Conservation (phyloP, 2,113 vertebrate genomes). For the Butorides virescens region DNA sequence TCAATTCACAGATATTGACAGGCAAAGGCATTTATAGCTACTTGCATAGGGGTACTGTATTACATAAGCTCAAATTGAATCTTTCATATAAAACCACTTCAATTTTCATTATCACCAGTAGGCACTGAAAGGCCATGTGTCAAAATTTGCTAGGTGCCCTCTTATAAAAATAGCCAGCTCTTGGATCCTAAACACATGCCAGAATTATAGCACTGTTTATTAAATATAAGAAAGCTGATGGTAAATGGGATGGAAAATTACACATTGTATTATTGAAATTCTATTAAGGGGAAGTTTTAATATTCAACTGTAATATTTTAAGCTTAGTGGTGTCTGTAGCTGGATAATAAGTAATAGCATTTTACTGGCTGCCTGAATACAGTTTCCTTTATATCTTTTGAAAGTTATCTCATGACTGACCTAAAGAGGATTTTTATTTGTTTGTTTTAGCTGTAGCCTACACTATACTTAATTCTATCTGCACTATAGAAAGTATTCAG, state of each 20-base stretch:
- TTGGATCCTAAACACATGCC: neutral
- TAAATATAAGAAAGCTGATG: neutral
- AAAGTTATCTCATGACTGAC: neutral
- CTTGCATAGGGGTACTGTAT: neutral
- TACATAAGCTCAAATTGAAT: neutral
- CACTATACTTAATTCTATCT: neutral
- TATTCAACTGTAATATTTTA: neutral
- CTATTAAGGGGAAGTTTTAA: neutral
- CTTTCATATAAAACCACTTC: neutral
- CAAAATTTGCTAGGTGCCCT: neutral
- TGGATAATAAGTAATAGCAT: neutral
- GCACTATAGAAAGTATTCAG: neutral
- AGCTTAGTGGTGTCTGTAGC: neutral
- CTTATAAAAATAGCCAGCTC: neutral
- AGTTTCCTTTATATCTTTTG: neutral
- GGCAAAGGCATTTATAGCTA: neutral
- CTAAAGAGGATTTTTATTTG: neutral
- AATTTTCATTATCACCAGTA: neutral
- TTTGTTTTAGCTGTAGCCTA: neutral
- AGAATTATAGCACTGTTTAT: neutral
- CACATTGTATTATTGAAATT: neutral
- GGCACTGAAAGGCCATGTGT: neutral
- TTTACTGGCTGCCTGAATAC: neutral
- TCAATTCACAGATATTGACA: neutral
- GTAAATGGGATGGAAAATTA: neutral